Conservation (phyloP, 2,113 vertebrate species). For the Megaceryle torquata region DNA sequence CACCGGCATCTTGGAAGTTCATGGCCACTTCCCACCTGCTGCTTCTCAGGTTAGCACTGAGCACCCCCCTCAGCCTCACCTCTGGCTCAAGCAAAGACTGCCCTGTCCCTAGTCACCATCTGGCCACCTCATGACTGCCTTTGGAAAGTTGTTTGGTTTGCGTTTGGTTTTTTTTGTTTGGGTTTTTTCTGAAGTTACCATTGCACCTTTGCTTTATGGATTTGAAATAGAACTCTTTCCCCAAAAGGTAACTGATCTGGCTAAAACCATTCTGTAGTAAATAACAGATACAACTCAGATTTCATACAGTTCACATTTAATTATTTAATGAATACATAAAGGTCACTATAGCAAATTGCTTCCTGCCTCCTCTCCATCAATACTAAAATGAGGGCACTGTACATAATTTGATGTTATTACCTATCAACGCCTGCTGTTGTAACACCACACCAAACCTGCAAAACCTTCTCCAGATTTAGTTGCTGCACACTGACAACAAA, state of each 20-base stretch:
- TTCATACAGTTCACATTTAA: neutral
- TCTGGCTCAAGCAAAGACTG: neutral
- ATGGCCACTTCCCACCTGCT: neutral
- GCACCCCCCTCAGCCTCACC: neutral
- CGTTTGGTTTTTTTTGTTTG: neutral
- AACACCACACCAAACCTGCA: neutral
- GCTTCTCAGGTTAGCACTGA: neutral
- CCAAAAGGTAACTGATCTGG: neutral
- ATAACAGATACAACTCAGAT: neutral
- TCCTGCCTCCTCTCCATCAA: neutral
- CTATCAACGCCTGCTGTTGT: neutral
- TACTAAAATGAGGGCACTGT: neutral
- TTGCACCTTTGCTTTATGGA: neutral
- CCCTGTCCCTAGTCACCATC: neutral
- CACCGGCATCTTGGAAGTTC: neutral
- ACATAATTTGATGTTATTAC: neutral
- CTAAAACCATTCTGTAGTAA: neutral
- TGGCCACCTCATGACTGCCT: neutral
- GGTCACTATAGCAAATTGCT: neutral
- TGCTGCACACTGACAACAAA: neutral
- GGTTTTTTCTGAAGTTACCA: neutral
- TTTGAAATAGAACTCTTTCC: neutral
- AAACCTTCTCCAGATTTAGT: neutral
- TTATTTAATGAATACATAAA: neutral
- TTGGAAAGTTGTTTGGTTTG: neutral